phyloP scores from a whole-genome alignment of 1,140 invertebrate genomes.

The Hylyphantes graminicola region DNA sequence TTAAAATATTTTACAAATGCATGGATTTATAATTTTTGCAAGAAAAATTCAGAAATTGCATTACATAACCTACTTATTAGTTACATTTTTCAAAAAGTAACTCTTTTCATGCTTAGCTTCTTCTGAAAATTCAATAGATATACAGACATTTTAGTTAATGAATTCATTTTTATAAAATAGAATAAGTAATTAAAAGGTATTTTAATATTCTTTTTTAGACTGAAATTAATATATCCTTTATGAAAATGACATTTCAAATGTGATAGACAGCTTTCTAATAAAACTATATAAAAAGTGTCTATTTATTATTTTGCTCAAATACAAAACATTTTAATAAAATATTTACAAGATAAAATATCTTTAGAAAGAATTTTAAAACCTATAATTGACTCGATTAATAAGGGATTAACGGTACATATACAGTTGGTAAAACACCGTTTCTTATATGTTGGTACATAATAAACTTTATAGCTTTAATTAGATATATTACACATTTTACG shows the following conservation, averaged over 20 bases:
- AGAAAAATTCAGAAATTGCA: background rate
- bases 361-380: background rate
- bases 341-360: background rate
- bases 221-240: conserved; percentile 6
- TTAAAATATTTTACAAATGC: conserved; percentile 7
- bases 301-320: background rate
- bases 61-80: too few species aligned
- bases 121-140: too few species aligned
- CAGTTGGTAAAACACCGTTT: too few species aligned
- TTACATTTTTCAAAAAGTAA: background rate
- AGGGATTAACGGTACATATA: too few species aligned
- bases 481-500: too few species aligned
- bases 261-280: too few species aligned
- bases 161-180: conserved; percentile 37
- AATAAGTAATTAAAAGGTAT: conserved; percentile 39
- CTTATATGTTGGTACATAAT: too few species aligned
- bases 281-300: too few species aligned
- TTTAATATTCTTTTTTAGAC: conserved; percentile 24
- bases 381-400: background rate
- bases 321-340: background rate
- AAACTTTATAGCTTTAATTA: too few species aligned
- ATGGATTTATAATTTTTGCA: conserved; percentile 7
- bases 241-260: background rate
- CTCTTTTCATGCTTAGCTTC: too few species aligned
- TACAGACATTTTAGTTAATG: background rate